Evolutionary conservation across 2,888 invertebrate species (phyloP).

Genomic region (Mimumesa dahlbomi): DNA sequence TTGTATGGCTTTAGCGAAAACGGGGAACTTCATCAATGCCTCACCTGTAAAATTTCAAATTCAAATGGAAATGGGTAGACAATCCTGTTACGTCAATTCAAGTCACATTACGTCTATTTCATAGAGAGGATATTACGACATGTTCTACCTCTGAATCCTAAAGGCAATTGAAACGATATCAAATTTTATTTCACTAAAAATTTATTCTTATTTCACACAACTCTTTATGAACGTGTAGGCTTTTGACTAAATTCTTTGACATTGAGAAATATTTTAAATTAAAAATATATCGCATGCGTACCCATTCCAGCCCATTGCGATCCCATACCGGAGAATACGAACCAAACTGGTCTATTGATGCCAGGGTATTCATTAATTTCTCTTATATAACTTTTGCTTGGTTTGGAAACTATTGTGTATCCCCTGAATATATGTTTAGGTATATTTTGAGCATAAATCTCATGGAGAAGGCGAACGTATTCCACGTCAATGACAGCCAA

Average conservation of each 20-base stretch:
- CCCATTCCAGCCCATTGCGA: conserved; percentile 45
- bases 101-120: too few species aligned
- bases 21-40: conserved; percentile 84
- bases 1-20: conserved; percentile 85
- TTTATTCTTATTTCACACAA: too few species aligned
- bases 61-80: too few species aligned
- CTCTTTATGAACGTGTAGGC: too few species aligned
- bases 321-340: conserved; percentile 86
- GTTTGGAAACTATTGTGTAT: conserved; percentile 82
- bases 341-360: conserved; percentile 88
- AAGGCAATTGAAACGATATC: too few species aligned
- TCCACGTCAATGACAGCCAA: conserved; percentile 82
- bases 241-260: too few species aligned
- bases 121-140: neutral
- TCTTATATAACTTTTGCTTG: conserved; percentile 60
- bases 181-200: too few species aligned
- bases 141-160: too few species aligned
- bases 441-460: conserved; percentile 82
- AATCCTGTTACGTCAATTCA: too few species aligned
- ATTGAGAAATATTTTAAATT: too few species aligned
- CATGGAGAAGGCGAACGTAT: conserved; percentile 83
- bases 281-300: too few species aligned
- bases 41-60: conserved; percentile 80
- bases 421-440: conserved; percentile 88
- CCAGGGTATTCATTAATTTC: conserved; percentile 85